Base-by-base conservation (phyloP, 2,113 vertebrate species). In the Passer domesticus region DNA sequence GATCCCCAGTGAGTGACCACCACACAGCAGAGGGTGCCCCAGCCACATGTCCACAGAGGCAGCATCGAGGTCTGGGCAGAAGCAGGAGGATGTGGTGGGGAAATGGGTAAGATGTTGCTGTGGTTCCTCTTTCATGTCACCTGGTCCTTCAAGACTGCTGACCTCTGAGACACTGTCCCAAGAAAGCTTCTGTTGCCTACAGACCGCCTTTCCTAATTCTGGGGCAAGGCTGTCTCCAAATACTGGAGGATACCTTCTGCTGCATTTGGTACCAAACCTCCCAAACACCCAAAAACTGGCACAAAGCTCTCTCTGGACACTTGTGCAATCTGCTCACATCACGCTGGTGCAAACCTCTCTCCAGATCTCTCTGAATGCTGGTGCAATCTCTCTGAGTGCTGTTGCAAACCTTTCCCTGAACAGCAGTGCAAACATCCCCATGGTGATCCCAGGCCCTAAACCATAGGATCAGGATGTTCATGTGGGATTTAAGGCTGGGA, bases 21-120 rank as follows among this genome's bases (percentile, higher is more conserved):
- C 14, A 0, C 0, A 4, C 10, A 67, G 33, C 49, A 58, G 46
- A 67, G 15, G 3, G 0, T 43, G 41, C 15, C 44, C 49, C 41
- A 73, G 58, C 9, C 44, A 14, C 5, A 5, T 12, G 47, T 53
- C 63, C 15, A 31, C 52, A 49, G 0, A 3, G 22, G 24, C 35
- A 59, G 20, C 44, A 30, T 87, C 1, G 0, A 68, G 14, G 28
- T 35, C 44, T 63, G 53, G 35, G 39, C 33, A 80, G 68, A 63
- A 64, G 55, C 0, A 0, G 44, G 15, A 64, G 25, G 47, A 59
- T 1, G 1, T 7, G 21, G 13, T 13, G 9, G 5, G 7, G 13
- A 7, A 66, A 58, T 2, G 37, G 17, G 15, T 4, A 92, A 60
- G 20, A 35, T 59, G 46, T 23, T 81, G 33, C 23, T 3, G 1